Base-by-base conservation (phyloP, 2,888 invertebrate species). In the Boloria selene region DNA sequence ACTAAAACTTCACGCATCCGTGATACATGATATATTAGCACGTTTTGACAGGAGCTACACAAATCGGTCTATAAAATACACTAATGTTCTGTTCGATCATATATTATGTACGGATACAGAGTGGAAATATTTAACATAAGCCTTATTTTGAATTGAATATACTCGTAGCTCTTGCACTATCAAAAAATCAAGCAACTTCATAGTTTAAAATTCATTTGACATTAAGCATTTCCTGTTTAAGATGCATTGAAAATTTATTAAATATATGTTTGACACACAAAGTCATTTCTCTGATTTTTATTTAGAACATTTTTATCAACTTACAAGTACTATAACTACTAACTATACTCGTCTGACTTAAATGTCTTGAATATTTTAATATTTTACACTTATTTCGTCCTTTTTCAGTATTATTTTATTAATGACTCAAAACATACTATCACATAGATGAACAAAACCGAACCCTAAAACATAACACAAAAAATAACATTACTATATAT, bases 221-320 rank as follows among this genome's bases (percentile, higher is more conserved):
- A 77, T 79, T 76, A 80, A 82, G 83, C 80, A 76, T 83, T 88
- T 82, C 72, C 65, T 64, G 66, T 68, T 69, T 68, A 69, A 87
- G 89, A 89, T 86, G 78, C 88, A 88, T 89, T 78, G 73, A 72
- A 78, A 79, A 72, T 73, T 75, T 82, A 78, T 89, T 86, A 87
- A 86, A 67, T 73, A 84, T 83, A 73, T 61, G 49, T 67, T 71
- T 84, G 84, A 82, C 85, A 80, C 82, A 80, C 73, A 10, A 10
- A 67, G 72, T 17, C 10, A 16, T 45, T 13, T 59, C 17, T 64
- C 61, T 22, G 16, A 49, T 31, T 22, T 42, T 17, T 26, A 22
- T 16, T 18, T 55, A 56, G 44, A 62, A 42, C 45, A 7, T 47
- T 47, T 7, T 47, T 7, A n/a, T 47, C n/a, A 14, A 14, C 2